These are phyloP conservation scores for Ernsta delagoae DNA, from an alignment of 2,888 invertebrate species.

Conservation along the genomic window DNA sequence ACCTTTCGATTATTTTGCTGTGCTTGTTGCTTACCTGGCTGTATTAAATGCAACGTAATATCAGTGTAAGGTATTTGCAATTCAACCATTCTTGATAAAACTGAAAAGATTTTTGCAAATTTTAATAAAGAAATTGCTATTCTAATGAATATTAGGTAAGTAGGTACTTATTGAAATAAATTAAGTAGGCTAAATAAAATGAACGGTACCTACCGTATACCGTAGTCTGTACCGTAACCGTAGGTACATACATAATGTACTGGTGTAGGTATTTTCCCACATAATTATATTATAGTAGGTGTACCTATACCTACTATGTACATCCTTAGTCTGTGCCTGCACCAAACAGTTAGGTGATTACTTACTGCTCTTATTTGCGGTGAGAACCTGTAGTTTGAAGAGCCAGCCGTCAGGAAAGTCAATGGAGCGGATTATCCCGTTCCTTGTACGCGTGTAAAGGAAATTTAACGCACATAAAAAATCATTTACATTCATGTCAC, in stretches of 20 bases:
- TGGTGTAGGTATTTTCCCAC: no score
- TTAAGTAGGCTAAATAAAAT: no score
- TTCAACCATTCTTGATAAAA: constrained; percentile 43
- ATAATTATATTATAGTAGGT: no score
- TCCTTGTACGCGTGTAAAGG: constrained; percentile 60
- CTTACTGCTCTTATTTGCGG: constrained; percentile 47
- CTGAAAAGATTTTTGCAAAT: constrained; percentile 28
- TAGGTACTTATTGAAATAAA: no score
- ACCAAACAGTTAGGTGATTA: no score
- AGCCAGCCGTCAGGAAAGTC: constrained; percentile 67
- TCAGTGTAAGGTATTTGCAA: constrained; percentile 37
- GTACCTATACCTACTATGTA: no score
- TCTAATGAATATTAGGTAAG: no score
- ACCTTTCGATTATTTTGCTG: neutral
- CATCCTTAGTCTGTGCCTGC: no score
- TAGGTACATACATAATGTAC: no score
- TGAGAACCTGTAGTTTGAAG: constrained; percentile 51
- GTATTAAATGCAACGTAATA: constrained; percentile 16
- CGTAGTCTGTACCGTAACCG: no score
- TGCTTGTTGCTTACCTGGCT: constrained; percentile 25
- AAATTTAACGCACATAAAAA: constrained; percentile 51
- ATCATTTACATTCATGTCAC: constrained; percentile 49
- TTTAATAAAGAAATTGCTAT: no score
- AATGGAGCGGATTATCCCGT: constrained; percentile 65
- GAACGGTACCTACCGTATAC: no score